Evolutionary conservation across 2,888 invertebrate genomes (phyloP).

Genomic region (Apodemia duryi): DNA sequence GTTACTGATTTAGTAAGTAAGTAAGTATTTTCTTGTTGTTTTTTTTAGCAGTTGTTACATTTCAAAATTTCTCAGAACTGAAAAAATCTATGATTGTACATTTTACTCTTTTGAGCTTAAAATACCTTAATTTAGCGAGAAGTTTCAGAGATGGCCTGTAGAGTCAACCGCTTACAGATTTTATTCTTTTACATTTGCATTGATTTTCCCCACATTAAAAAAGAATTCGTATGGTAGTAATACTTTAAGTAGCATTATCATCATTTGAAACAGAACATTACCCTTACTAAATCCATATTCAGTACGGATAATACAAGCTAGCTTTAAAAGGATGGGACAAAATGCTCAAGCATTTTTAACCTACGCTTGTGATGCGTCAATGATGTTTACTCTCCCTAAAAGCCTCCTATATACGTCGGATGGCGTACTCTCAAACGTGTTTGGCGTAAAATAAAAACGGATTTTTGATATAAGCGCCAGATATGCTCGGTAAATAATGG

Average conservation of each 20-base stretch:
- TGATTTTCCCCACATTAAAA: too few species aligned
- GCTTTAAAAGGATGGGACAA: slow-evolving; percentile 45
- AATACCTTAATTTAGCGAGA: too few species aligned
- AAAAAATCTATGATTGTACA: too few species aligned
- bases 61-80: too few species aligned
- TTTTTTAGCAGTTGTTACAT: too few species aligned
- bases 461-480: slow-evolving; percentile 20
- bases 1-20: too few species aligned
- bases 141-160: too few species aligned
- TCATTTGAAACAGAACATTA: slow-evolving; percentile 4
- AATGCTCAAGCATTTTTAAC: slow-evolving; percentile 56
- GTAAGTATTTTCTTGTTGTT: too few species aligned
- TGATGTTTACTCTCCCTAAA: slow-evolving; percentile 70
- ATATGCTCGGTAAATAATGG: slow-evolving; percentile 12
- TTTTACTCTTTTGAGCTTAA: too few species aligned
- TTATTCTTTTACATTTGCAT: too few species aligned
- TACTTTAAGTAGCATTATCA: not conserved
- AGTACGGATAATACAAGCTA: slow-evolving; percentile 26
- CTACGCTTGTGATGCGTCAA: slow-evolving; percentile 56
- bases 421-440: slow-evolving; percentile 38
- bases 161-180: too few species aligned
- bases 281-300: slow-evolving; percentile 18
- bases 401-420: slow-evolving; percentile 48
- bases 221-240: not conserved
- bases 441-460: slow-evolving; percentile 39